Evolutionary conservation across 2,113 vertebrate genomes (phyloP).

Genomic region (Microcebus lehilahytsara): DNA sequence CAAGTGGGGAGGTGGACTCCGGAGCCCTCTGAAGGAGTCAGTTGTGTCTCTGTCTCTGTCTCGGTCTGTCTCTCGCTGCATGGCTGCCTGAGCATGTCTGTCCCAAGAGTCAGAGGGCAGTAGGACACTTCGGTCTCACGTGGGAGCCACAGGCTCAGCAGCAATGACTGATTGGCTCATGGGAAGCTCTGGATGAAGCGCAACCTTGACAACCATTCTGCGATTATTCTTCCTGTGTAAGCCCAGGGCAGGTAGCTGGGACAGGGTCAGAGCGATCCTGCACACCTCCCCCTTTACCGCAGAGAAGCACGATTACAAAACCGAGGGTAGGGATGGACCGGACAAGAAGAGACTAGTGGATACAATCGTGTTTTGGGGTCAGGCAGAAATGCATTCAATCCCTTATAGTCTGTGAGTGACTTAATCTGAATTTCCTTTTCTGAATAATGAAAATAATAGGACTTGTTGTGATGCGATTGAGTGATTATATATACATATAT

Average conservation of each 20-base stretch:
- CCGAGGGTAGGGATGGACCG: neutral
- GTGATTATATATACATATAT: neutral
- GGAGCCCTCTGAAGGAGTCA: neutral
- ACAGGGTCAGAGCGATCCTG: neutral
- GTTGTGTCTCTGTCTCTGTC: neutral
- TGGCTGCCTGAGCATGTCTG: neutral
- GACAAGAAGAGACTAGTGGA: neutral
- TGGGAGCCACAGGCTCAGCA: neutral
- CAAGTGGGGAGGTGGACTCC: neutral
- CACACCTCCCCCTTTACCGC: neutral
- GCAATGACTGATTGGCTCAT: neutral
- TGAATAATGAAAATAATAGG: neutral
- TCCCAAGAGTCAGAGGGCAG: neutral
- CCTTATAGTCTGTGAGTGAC: neutral
- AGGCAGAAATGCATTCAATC: neutral
- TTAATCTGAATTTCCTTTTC: neutral
- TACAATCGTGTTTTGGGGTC: neutral
- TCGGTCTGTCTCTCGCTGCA: neutral
- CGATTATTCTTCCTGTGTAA: neutral
- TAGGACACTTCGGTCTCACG: neutral
- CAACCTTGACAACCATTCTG: neutral
- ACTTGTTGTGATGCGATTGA: neutral
- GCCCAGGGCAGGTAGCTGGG: fast-evolving
- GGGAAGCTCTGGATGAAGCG: neutral
- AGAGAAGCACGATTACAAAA: neutral